Base-by-base conservation (phyloP, 2,888 invertebrate species). In the Suillia variegata region DNA sequence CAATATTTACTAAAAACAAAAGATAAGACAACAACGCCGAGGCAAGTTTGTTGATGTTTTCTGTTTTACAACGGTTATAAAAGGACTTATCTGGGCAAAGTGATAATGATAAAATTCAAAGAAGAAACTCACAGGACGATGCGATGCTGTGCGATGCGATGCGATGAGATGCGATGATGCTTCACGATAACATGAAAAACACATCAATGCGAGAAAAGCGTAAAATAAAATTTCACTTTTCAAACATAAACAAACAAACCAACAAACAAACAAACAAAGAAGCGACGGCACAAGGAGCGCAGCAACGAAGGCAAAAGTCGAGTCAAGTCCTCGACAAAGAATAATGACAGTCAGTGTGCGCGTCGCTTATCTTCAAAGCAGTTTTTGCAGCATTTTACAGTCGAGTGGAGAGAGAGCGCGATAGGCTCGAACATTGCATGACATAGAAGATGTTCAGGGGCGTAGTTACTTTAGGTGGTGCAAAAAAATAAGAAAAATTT, bases 191-290 rank as follows among this genome's bases (percentile, higher is more conserved):
- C 52, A 53, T 15, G 53, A 53, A 58, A 53, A 58, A 47, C 53
- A 34, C 34, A 47, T 54, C 54, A 54, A 54, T 54, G 54, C 33
- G 45, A 45, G n/a, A 22, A 52, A 52, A 20, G 52, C 52, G 42
- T 51, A 45, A 45, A 57, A 57, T 45, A 57, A 52, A 57, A 52
- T 45, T 57, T 57, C 51, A 45, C 52, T 52, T 57, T 42, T 42
- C n/a, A 33, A 53, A 33, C 18, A 53, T 34, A 53, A 54, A 38
- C 24, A n/a, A n/a, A 42, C 45, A n/a, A 54, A 26, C 26, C n/a
- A n/a, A n/a, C n/a, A n/a, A n/a, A n/a, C n/a, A n/a, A n/a, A n/a
- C n/a, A n/a, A n/a, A n/a, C n/a, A n/a, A n/a, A n/a, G n/a, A 31
- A 51, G 33, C 26, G 17, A 51, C 31, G 31, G 15, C 1, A 31